Conservation (phyloP, 37 sponge, comb jelly and placozoan genomes). For the Halisarca cf. caerulea region DNA sequence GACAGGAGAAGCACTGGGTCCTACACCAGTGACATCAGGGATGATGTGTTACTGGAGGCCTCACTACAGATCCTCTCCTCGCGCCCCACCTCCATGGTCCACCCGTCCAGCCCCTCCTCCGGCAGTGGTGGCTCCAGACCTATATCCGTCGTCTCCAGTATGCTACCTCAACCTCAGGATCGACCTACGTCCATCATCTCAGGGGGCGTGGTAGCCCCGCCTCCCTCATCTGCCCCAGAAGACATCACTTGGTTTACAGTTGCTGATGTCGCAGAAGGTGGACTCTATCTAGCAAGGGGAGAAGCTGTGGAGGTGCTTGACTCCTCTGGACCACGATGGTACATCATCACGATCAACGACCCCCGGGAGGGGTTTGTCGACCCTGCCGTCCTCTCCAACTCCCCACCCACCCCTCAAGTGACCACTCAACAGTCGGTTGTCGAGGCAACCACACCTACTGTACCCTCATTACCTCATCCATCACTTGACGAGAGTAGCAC, state of each 20-base stretch:
- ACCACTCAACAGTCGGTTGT: not conserved
- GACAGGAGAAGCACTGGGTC: not conserved
- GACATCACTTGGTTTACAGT: slow-evolving; percentile 11
- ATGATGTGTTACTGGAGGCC: not conserved
- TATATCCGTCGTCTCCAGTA: not conserved
- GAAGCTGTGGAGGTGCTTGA: slow-evolving; percentile 65
- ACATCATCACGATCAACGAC: not conserved
- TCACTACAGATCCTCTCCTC: not conserved
- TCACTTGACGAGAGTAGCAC: no score
- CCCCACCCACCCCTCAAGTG: not conserved
- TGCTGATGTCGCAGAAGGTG: not conserved
- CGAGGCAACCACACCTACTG: not conserved
- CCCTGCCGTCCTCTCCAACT: not conserved
- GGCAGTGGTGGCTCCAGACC: not conserved
- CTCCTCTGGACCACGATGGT: slow-evolving; percentile 27
- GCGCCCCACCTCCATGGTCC: not conserved
- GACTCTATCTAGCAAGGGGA: not conserved
- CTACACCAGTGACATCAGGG: not conserved
- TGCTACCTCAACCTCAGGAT: not conserved
- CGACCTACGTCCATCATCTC: not conserved
- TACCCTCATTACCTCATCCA: not conserved
- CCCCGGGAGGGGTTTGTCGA: slow-evolving; percentile 9
- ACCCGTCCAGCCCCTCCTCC: not conserved
- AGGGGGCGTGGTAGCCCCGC: not conserved
- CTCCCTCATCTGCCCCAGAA: not conserved